phyloP scores from a whole-genome alignment of 2,797 vertebrate species.

The Hemibagrus guttatus region DNA sequence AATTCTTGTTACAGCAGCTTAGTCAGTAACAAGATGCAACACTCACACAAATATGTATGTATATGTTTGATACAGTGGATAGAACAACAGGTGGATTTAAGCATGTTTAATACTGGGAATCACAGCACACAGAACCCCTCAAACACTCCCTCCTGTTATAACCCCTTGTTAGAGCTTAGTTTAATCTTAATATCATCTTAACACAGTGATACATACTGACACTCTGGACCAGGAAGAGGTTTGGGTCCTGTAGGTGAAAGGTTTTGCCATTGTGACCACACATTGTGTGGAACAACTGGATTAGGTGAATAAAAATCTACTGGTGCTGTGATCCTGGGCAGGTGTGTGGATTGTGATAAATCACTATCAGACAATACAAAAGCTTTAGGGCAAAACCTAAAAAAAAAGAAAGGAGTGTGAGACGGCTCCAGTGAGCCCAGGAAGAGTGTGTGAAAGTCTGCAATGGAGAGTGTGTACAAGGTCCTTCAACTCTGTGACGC shows the following conservation, averaged over 20 bases:
- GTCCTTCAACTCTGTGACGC: background rate
- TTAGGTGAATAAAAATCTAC: background rate
- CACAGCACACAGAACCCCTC: background rate
- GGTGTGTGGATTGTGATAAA: background rate
- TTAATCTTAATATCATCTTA: background rate
- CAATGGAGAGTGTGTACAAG: background rate
- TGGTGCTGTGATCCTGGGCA: background rate
- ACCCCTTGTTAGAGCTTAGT: background rate
- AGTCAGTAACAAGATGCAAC: too few species aligned
- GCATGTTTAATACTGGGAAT: background rate
- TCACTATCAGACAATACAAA: background rate
- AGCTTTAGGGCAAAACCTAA: background rate
- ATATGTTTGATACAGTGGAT: too few species aligned
- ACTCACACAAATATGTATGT: too few species aligned
- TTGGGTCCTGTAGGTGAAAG: background rate
- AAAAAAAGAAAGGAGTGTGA: constrained; percentile 29
- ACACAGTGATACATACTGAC: background rate
- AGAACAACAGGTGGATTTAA: too few species aligned
- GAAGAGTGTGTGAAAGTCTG: background rate
- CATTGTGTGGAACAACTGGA: background rate
- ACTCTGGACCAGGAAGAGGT: background rate
- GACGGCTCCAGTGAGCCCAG: constrained; percentile 16
- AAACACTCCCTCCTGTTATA: background rate
- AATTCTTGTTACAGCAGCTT: too few species aligned
- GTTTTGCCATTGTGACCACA: background rate